Evolutionary conservation across 2,888 invertebrate species (phyloP), one percentile per base, ranked within the genome.

Genomic region (Imbricaverruca yamaguchii): DNA sequence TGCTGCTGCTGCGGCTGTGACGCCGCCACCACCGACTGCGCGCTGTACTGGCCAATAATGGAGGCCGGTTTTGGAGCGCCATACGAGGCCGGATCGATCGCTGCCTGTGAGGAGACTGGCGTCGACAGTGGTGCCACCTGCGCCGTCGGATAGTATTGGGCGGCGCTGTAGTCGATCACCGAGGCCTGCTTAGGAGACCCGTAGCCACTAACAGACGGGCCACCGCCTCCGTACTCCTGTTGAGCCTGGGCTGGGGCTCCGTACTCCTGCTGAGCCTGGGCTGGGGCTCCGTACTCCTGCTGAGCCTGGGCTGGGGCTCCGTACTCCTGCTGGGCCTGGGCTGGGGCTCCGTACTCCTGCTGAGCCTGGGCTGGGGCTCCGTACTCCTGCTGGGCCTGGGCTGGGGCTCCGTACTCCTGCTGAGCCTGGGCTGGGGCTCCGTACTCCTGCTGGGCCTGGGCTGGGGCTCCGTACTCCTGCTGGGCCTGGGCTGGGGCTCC

Each of bases 151-250:
- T 79, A 79, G 57, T 25, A 59, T 25, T 79, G 79, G 7, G 79
- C 79, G 1, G 57, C 3, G 57, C 79, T 79, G 79, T 57, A 79
- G 57, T 79, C 79, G 57, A 79, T 79, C 57, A 79, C 57, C 3
- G 79, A 79, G 11, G 56, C 57, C 56, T 79, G 57, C 79, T 79
- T 79, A 3, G 79, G 79, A 7, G 79, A n/a, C n/a, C 79, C 79
- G 79, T 79, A 79, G 4, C 25, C 79, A 10, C 53, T 21, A 0
- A 39, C 69, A 13, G 23, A 2, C 1, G 18, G 10, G 53, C 74
- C 74, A 11, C 55, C 53, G 74, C 74, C 74, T 11, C 74, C 74
- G 55, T 74, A 74, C 0, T 55, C 74, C 21, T 53, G 39, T 9
- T 23, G 23, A 3, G 23, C 65, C 15, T 25, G 69, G 7, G 13